These are phyloP conservation scores for Emys orbicularis DNA, from an alignment of 2,797 vertebrate species.

Conservation along the genomic window DNA sequence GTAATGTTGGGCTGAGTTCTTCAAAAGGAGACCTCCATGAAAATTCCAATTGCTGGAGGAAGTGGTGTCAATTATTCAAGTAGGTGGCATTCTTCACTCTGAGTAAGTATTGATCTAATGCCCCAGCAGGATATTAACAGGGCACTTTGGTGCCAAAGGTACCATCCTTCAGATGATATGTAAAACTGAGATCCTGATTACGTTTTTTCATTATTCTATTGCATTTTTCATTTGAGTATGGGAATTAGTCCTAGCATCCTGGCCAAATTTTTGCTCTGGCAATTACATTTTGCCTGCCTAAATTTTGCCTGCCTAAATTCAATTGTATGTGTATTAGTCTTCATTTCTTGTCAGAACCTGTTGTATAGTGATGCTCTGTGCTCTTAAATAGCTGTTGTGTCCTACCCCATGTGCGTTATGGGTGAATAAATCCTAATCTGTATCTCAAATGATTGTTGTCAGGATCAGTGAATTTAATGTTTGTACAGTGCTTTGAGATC, in stretches of 20 bases:
- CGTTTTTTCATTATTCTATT: neutral
- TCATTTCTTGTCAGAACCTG: neutral
- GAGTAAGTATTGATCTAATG: neutral
- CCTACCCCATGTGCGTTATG: neutral
- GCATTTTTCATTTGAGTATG: neutral
- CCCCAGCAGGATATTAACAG: neutral
- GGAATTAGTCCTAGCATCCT: neutral
- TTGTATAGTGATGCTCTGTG: neutral
- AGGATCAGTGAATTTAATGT: neutral
- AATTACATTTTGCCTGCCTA: neutral
- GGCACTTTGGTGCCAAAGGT: rapidly evolving
- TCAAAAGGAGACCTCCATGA: neutral
- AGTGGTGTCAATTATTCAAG: neutral
- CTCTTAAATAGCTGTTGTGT: neutral
- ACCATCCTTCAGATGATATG: neutral
- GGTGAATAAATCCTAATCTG: neutral
- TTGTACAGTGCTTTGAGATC: neutral
- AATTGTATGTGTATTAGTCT: neutral
- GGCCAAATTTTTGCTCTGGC: neutral
- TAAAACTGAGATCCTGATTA: neutral
- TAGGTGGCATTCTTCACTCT: neutral
- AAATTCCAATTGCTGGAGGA: neutral
- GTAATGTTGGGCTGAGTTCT: rapidly evolving
- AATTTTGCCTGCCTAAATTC: neutral
- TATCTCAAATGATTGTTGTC: neutral